Percentiles rank a stretch among this genome's conserved stretches.
Conservation (phyloP, 2,888 invertebrate species). For the Chelonus formosanus region DNA sequence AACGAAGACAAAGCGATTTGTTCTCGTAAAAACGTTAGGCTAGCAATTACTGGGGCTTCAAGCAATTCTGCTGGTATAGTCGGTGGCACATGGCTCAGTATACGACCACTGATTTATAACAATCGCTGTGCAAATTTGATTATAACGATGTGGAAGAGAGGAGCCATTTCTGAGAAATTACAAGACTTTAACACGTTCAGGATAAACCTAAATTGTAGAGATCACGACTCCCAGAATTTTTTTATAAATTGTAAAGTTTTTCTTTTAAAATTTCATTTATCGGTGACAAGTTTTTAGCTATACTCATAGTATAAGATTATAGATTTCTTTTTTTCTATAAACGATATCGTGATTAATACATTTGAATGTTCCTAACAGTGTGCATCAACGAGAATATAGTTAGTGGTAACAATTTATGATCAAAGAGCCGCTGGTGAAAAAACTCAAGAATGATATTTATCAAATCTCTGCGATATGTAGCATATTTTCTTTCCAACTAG, state of each 20-base stretch:
- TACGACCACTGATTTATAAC: conserved; percentile 52
- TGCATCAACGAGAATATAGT: conserved; percentile 9
- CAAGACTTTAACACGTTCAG: neutral
- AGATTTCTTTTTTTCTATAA: too few species aligned
- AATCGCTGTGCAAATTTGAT: conserved; percentile 43
- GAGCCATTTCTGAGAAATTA: conserved; percentile 20
- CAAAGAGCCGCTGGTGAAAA: too few species aligned
- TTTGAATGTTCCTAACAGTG: too few species aligned
- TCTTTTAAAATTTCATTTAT: too few species aligned
- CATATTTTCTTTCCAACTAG: too few species aligned
- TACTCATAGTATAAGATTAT: too few species aligned
- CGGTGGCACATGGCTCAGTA: conserved; percentile 36
- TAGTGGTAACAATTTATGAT: neutral
- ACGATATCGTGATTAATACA: too few species aligned
- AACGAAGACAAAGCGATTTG: conserved; percentile 9
- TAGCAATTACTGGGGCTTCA: conserved; percentile 11
- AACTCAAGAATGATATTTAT: too few species aligned
- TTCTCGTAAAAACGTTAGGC: conserved; percentile 16
- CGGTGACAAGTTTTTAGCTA: too few species aligned
- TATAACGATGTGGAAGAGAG: conserved; percentile 30
- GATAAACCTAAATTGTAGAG: conserved; percentile 24
- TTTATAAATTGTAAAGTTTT: too few species aligned
- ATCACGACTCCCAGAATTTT: neutral
- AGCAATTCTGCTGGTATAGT: conserved; percentile 31
- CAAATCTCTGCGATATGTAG: too few species aligned